phyloP scores from a whole-genome alignment of 2,113 vertebrate genomes.

The Anas platyrhynchos region DNA sequence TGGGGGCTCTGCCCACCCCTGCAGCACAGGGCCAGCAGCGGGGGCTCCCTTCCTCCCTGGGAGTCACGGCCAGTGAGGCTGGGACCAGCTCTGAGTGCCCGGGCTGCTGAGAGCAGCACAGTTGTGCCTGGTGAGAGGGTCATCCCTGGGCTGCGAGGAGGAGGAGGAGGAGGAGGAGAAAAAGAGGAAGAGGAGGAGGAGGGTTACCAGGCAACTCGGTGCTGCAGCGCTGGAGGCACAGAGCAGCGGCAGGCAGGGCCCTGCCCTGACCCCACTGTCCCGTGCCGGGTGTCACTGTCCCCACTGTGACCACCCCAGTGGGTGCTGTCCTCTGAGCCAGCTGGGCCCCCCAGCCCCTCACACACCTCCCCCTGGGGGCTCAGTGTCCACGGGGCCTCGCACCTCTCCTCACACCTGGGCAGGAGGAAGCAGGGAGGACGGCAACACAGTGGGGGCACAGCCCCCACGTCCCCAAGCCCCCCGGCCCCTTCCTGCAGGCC shows the following conservation, averaged over 20 bases:
- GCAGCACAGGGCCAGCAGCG: background rate
- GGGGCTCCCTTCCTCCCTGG: background rate
- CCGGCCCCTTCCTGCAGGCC: background rate
- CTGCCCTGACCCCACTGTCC: background rate
- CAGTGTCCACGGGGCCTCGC: too few relatives aligned
- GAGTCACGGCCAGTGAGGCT: background rate
- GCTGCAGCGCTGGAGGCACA: background rate
- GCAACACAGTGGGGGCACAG: background rate
- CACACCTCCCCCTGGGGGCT: too few relatives aligned
- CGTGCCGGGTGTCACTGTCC: rapidly evolving
- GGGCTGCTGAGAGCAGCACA: background rate
- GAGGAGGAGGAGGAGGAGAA: background rate
- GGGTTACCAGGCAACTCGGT: background rate
- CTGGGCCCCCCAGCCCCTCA: too few relatives aligned
- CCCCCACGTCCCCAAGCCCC: background rate
- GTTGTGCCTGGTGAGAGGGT: background rate
- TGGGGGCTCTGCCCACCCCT: background rate
- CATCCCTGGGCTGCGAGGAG: background rate
- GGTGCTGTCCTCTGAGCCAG: too few relatives aligned
- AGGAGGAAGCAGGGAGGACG: background rate
- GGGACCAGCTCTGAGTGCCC: background rate
- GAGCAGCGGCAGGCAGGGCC: background rate
- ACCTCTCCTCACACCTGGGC: too few relatives aligned
- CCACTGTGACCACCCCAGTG: too few relatives aligned
- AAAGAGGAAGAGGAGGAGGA: background rate